Conservation (phyloP, 2,888 invertebrate genomes). For the Pocota personata region DNA sequence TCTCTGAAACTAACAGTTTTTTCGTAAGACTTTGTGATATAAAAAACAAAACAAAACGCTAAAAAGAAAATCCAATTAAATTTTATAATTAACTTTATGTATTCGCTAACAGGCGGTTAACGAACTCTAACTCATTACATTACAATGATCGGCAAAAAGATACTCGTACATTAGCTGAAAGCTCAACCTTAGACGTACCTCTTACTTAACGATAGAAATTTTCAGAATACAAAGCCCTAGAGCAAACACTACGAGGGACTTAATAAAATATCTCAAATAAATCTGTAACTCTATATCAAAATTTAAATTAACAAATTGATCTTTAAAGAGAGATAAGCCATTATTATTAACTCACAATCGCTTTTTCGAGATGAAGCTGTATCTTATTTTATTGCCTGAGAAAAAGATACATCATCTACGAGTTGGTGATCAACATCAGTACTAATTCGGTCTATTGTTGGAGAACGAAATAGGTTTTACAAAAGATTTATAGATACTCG, state of each 20-base stretch:
- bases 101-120: slow-evolving; percentile 16
- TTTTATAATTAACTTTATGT: slow-evolving; percentile 14
- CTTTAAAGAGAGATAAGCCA: slow-evolving; percentile 22
- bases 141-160: neutral
- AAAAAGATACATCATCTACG: neutral
- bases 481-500: slow-evolving; percentile 1
- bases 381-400: neutral
- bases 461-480: neutral
- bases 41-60: neutral
- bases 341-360: slow-evolving; percentile 5
- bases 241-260: neutral
- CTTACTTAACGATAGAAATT: neutral
- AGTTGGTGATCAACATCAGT: slow-evolving; percentile 9
- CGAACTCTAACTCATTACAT: neutral
- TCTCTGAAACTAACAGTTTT: neutral
- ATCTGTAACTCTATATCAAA: slow-evolving; percentile 6
- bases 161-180: neutral
- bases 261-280: neutral
- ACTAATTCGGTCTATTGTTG: slow-evolving; percentile 23
- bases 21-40: neutral
- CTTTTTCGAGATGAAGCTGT: neutral
- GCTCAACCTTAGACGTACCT: neutral
- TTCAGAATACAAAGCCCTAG: neutral
- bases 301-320: slow-evolving; percentile 18
- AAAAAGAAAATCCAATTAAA: slow-evolving; percentile 7